Conservation (phyloP, 1,140 invertebrate species). For the Antheraea mylitta region DNA sequence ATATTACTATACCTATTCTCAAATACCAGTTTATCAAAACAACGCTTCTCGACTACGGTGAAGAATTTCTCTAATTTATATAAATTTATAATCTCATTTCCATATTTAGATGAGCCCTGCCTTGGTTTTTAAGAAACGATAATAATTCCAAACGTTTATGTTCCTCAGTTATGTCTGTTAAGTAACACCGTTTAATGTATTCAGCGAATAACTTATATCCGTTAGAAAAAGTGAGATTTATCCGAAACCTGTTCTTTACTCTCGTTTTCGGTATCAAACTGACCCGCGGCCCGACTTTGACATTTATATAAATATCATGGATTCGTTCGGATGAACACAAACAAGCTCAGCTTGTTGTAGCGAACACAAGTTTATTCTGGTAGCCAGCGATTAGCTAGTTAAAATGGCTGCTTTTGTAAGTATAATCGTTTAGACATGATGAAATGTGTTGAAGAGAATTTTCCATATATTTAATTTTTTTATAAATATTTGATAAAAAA, state of each 20-base stretch:
- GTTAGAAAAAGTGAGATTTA: constrained; percentile 62
- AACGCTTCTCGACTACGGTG: background rate
- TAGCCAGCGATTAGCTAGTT: constrained; percentile 75
- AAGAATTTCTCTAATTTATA: background rate
- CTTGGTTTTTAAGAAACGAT: constrained; percentile 3
- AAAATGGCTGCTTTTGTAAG: constrained; percentile 72
- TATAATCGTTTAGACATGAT: constrained; percentile 22
- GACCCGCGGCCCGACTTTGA: constrained; percentile 34
- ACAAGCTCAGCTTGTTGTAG: constrained; percentile 61
- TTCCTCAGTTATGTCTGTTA: constrained; percentile 7
- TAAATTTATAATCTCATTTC: background rate
- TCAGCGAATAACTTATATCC: constrained; percentile 45
- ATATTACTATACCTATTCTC: no score
- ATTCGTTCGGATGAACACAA: constrained; percentile 49
- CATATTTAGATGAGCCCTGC: constrained; percentile 10
- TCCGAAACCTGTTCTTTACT: constrained; percentile 51
- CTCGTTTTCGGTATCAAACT: constrained; percentile 44
- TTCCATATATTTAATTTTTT: no score
- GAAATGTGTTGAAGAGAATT: no score
- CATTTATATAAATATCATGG: constrained; percentile 67
- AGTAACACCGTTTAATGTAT: constrained; percentile 48
- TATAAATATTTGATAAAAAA: background rate
- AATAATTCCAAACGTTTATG: background rate
- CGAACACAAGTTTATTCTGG: constrained; percentile 50
- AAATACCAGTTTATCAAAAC: background rate